Evolutionary conservation across 2,113 vertebrate genomes (phyloP).

Genomic region (Excalfactoria chinensis): DNA sequence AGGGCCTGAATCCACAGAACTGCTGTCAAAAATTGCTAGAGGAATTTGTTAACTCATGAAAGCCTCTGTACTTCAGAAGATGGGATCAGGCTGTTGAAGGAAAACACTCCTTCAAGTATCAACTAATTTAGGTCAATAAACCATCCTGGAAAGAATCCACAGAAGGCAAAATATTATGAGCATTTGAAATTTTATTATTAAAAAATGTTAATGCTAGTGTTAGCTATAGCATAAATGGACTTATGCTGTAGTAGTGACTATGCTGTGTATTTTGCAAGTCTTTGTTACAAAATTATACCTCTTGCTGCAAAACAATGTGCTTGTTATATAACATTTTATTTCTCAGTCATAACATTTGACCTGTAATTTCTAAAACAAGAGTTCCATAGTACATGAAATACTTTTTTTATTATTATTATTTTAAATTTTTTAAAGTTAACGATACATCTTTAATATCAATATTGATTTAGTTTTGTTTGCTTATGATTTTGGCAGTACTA

Average conservation of each 20-base stretch:
- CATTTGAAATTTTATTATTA: neutral
- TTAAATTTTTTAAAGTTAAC: neutral
- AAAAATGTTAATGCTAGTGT: neutral
- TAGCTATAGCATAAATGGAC: neutral
- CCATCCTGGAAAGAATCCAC: neutral
- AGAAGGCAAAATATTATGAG: neutral
- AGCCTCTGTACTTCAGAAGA: neutral
- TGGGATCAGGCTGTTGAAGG: neutral
- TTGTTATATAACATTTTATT: neutral
- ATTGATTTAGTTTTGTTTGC: neutral
- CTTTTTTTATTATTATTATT: neutral
- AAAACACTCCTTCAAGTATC: neutral
- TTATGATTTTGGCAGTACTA: neutral
- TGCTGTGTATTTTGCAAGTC: neutral
- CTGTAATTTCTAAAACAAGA: neutral
- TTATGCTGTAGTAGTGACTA: neutral
- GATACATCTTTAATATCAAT: neutral
- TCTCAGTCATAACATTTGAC: neutral
- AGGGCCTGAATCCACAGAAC: neutral
- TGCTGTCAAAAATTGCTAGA: neutral
- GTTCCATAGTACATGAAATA: neutral
- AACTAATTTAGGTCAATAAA: neutral
- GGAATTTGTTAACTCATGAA: neutral
- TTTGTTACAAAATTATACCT: neutral
- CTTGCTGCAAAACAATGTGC: neutral